Base-by-base conservation (phyloP, 2,797 vertebrate genomes). In the Distichodus sexfasciatus region DNA sequence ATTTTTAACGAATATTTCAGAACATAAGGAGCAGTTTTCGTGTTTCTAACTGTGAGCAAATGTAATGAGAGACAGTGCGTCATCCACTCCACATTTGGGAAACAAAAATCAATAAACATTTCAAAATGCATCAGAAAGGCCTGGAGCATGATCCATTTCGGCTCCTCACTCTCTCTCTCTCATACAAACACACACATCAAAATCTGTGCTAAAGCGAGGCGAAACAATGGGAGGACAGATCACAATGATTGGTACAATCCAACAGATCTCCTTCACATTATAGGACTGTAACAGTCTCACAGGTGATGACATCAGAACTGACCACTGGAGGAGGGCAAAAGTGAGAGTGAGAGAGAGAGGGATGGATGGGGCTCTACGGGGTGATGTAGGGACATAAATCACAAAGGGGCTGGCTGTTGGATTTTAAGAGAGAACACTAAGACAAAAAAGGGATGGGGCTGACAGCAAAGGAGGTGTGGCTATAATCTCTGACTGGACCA, bases 401-500 rank as follows among this genome's bases (percentile, higher is more conserved):
- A 72, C 72, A 59, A n/a, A 40, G 28, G 68, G 15, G 17, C 5
- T 31, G 44, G 41, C 14, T 0, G 0, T 50, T 24, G 21, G 29
- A 48, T 35, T 82, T 87, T 73, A 7, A 14, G 38, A 63, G 62
- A 77, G 64, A 8, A 69, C 72, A 76, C 79, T 72, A 79, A 80
- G 74, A 43, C 43, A 50, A 58, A 53, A 11, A 69, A 23, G 62
- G 47, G 62, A 46, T 7, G 2, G 29, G 54, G 38, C 65, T 68
- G 54, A 71, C 41, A 46, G 57, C 59, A 43, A 26, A 58, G 54
- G 62, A 81, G 74, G 47, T 75, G 79, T 79, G 80, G 50, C 77
- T 87, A 74, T 85, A 87, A 87, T 84, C 74, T 66, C 82, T 92
- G 82, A 83, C 86, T 88, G 85, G 88, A 89, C 86, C 90, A 91